These are phyloP conservation scores for Conus ventricosus DNA, from an alignment of 1,140 invertebrate species.

Conservation along the genomic window DNA sequence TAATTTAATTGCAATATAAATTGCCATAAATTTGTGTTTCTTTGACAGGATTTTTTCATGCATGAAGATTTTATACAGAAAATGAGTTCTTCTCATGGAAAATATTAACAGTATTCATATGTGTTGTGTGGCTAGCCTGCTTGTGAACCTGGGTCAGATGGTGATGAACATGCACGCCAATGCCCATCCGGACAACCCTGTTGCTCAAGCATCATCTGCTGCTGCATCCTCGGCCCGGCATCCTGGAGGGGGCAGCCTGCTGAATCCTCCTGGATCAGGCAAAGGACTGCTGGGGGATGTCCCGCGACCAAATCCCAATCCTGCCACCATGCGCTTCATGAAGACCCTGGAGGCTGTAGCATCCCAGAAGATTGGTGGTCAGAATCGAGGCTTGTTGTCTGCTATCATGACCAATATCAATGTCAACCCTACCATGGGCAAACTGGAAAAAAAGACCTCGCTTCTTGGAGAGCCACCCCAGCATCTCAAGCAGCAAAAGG, in stretches of 20 bases:
- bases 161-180: conserved; percentile 18
- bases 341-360: conserved; percentile 33
- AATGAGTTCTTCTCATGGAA: no score
- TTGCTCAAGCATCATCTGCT: neutral
- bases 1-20: no score
- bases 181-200: neutral
- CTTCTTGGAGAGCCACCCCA: conserved; percentile 35
- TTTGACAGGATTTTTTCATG: no score
- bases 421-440: neutral
- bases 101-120: neutral
- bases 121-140: conserved; percentile 14
- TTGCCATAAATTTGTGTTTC: no score
- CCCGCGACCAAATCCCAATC: conserved; percentile 30
- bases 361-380: conserved; percentile 25
- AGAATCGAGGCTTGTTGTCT: conserved; percentile 30
- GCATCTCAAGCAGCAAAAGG: neutral
- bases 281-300: conserved; percentile 48
- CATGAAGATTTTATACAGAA: no score
- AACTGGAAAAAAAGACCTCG: conserved; percentile 27
- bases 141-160: conserved; percentile 33
- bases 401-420: conserved; percentile 38
- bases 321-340: conserved; percentile 31
- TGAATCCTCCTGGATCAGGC: conserved; percentile 26
- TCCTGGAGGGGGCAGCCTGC: neutral
- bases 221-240: neutral